Base-by-base conservation (phyloP, 2,888 invertebrate genomes). In the Camponotus fellah region DNA sequence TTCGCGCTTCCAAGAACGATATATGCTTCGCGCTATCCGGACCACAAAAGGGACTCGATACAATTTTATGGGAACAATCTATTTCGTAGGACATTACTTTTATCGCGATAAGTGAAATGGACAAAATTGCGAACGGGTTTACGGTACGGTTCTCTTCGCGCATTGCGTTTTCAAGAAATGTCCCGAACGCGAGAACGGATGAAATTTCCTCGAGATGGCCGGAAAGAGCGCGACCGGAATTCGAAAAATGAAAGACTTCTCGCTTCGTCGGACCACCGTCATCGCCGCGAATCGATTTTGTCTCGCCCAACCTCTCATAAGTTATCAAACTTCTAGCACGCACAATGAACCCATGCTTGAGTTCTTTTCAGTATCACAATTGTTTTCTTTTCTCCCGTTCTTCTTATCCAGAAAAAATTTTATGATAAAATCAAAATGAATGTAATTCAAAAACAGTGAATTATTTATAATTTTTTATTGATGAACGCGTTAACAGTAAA, bases 231-330 rank as follows among this genome's bases (percentile, higher is more conserved):
- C 56, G 43, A 17, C 17, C 37, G 82, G 87, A 79, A 86, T 87
- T 84, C 87, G 84, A 82, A 87, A 87, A 84, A 87, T 84, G 87
- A 87, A 84, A 65, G 71, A 86, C 71, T 71, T 64, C 72, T 66
- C 49, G 79, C 32, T 71, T 53, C 53, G 43, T 10, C 65, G 34
- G 65, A 37, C 32, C 32, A 40, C n/a, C 43, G 26, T 8, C 21
- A 58, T n/a, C 12, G 8, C 2, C 26, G 68, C 12, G 26, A 5
- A 87, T 87, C 84, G 87, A 87, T 87, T 87, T 74, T 58, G 56
- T 68, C 66, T 84, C 81, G 64, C 60, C 49, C 34, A 72, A 84
- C 71, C 71, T 53, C 32, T 79, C 65, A 46, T 66, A 40, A 62
- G 72, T 86, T 86, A 86, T 84, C 87, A 76, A 86, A 86, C 79